Evolutionary conservation across 2,888 invertebrate species (phyloP).

Genomic region (Plebejus argus): DNA sequence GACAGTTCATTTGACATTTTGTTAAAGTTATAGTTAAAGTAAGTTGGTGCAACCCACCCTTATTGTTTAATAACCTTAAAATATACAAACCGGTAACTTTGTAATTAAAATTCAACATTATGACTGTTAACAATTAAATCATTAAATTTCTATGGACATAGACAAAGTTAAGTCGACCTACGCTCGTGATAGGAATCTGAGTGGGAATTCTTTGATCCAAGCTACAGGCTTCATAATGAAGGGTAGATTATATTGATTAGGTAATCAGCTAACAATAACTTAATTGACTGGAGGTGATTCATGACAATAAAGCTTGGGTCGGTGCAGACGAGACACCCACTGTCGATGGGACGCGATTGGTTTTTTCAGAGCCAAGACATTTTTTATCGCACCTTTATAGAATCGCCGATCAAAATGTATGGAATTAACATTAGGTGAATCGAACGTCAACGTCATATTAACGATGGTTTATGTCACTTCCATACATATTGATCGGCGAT

Average conservation of each 20-base stretch:
- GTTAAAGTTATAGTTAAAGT: too few species aligned
- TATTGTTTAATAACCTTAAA: too few species aligned
- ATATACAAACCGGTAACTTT: not conserved
- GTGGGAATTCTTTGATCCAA: not conserved
- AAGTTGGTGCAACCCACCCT: too few species aligned
- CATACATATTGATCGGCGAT: too few species aligned
- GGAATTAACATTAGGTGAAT: too few species aligned
- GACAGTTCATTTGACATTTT: too few species aligned
- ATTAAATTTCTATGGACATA: not conserved
- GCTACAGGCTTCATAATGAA: not conserved
- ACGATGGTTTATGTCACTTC: too few species aligned
- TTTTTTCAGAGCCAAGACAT: too few species aligned
- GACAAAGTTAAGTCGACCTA: not conserved
- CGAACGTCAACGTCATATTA: too few species aligned
- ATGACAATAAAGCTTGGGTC: not conserved
- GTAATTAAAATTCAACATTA: constrained; percentile 1
- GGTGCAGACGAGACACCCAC: not conserved
- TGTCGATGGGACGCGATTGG: too few species aligned
- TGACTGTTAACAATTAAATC: not conserved
- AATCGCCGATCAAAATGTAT: too few species aligned
- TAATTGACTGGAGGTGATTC: constrained; percentile 10
- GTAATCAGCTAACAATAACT: constrained; percentile 1
- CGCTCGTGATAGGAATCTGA: not conserved
- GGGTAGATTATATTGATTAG: constrained; percentile 7
- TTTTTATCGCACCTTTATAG: too few species aligned